Evolutionary conservation across 2,113 vertebrate genomes (phyloP).

Genomic region (Halichoeres trimaculatus): DNA sequence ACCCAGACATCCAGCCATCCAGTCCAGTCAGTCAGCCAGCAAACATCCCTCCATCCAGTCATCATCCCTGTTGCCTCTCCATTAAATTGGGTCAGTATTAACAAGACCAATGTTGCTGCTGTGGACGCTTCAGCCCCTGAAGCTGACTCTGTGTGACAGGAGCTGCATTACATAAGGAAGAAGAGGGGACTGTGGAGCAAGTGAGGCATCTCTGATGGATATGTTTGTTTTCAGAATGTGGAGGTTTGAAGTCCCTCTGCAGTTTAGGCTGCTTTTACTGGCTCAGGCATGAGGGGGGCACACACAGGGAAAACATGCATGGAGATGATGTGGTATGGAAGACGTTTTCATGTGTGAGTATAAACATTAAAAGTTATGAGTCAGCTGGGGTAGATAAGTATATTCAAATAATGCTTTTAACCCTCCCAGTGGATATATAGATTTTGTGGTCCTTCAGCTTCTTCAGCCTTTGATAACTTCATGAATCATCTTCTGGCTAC

Average conservation of each 20-base stretch:
- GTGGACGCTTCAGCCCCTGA: conserved; percentile 66
- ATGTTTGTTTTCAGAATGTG: conserved; percentile 64
- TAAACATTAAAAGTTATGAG: too few relatives aligned
- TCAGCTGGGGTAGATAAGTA: too few relatives aligned
- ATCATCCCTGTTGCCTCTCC: conserved; percentile 60
- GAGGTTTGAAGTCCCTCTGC: conserved; percentile 34
- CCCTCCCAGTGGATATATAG: too few relatives aligned
- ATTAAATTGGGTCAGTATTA: conserved; percentile 78
- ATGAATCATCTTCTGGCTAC: too few relatives aligned
- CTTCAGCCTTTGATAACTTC: too few relatives aligned
- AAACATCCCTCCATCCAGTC: conserved; percentile 37
- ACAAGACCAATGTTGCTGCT: conserved; percentile 69
- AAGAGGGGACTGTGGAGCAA: conserved; percentile 52
- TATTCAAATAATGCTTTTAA: too few relatives aligned
- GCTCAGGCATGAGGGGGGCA: conserved; percentile 4
- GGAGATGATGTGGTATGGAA: background rate
- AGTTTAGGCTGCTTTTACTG: conserved; percentile 37
- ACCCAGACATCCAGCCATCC: conserved; percentile 30
- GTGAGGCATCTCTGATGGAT: conserved; percentile 67
- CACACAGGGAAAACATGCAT: background rate
- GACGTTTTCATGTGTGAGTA: too few relatives aligned
- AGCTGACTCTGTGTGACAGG: conserved; percentile 77
- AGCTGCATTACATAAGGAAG: conserved; percentile 74
- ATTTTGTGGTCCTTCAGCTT: too few relatives aligned
- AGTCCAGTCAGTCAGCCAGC: conserved; percentile 39